Conservation (phyloP, 2,797 vertebrate species). For the Sus cebifrons region DNA sequence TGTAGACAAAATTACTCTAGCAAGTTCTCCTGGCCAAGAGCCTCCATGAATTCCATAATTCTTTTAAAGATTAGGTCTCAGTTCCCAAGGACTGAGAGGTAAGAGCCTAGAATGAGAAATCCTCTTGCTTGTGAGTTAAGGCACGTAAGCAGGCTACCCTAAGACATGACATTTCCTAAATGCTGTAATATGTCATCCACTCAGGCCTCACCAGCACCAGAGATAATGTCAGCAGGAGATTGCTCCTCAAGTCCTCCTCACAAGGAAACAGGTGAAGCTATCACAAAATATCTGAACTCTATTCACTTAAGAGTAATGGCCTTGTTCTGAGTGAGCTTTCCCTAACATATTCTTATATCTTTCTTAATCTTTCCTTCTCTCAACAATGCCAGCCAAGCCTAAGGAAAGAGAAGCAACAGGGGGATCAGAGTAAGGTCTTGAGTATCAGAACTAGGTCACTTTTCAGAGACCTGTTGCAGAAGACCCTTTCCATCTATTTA, state of each 20-base stretch:
- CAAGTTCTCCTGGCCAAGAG: not conserved
- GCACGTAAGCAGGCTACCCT: not conserved
- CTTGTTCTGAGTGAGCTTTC: not conserved
- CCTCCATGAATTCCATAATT: constrained; percentile 2
- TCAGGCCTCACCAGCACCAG: not conserved
- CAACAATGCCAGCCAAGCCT: not conserved
- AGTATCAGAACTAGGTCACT: constrained; percentile 53
- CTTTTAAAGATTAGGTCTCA: not conserved
- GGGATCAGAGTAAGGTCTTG: constrained; percentile 30
- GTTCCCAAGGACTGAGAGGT: not conserved
- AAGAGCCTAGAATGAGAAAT: not conserved
- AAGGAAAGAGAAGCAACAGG: constrained; percentile 53
- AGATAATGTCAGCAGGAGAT: not conserved
- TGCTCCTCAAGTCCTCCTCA: not conserved
- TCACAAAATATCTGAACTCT: constrained; percentile 33
- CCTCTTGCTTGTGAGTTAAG: not conserved
- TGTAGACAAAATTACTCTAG: not conserved
- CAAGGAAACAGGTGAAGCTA: not conserved
- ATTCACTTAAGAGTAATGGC: constrained; percentile 22
- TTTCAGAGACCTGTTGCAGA: constrained; percentile 12
- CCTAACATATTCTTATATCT: not conserved
- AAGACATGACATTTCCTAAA: constrained; percentile 27
- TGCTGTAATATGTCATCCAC: not conserved
- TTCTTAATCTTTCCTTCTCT: constrained; percentile 39
- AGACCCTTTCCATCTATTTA: constrained; percentile 23